Conservation (phyloP, 2,113 vertebrate species). For the Stictonetta naevosa region DNA sequence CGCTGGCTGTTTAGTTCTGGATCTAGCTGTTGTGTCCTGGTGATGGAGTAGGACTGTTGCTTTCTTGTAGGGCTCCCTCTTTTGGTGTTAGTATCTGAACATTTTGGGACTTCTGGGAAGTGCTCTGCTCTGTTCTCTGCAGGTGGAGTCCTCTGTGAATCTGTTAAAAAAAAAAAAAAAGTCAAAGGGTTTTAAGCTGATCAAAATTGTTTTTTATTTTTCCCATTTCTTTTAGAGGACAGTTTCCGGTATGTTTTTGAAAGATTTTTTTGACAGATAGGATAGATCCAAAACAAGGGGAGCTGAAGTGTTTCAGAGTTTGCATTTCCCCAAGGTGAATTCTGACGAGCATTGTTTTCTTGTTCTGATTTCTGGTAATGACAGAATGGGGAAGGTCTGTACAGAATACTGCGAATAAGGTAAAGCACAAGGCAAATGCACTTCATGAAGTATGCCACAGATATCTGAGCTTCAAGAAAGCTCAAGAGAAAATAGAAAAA, state of each 20-base stretch:
- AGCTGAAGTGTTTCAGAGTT: not conserved
- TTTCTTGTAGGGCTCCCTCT: not conserved
- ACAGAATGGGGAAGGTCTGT: not conserved
- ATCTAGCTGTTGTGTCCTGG: not conserved
- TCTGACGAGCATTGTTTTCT: not conserved
- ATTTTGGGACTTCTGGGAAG: not conserved
- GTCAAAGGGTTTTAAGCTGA: not conserved
- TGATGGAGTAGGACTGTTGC: not conserved
- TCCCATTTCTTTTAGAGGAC: not conserved
- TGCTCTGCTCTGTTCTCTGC: not conserved
- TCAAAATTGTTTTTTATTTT: not conserved
- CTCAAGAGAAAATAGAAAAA: not conserved
- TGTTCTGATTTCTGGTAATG: not conserved
- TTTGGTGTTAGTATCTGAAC: rapidly evolving
- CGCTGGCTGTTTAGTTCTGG: not conserved
- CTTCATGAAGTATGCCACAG: not conserved
- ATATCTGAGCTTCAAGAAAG: not conserved
- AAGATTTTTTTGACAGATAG: not conserved
- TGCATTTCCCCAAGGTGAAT: not conserved
- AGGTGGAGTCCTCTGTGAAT: not conserved
- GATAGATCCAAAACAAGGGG: not conserved
- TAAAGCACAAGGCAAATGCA: not conserved
- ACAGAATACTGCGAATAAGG: not conserved
- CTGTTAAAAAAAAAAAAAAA: not conserved
- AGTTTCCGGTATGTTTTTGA: not conserved